Conservation (phyloP, 2,113 vertebrate genomes). For the Gasterosteus aculeatus region DNA sequence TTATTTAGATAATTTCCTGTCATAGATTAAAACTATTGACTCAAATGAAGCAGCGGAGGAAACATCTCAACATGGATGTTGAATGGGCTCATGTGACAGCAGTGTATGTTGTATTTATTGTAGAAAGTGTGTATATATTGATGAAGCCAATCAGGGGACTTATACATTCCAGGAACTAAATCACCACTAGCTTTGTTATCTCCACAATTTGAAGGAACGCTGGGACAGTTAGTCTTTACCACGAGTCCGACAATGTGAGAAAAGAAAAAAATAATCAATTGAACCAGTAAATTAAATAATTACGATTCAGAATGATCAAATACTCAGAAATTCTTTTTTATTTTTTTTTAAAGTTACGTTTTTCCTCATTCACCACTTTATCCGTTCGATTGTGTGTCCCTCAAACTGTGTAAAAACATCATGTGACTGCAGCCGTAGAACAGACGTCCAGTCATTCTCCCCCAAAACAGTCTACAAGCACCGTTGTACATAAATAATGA, state of each 20-base stretch:
- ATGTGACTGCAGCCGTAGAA: constrained; percentile 49
- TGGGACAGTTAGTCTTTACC: constrained; percentile 22
- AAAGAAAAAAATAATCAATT: not conserved
- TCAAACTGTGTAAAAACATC: constrained; percentile 6
- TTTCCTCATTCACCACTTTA: constrained; percentile 12
- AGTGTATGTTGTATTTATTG: constrained; percentile 77
- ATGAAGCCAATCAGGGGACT: constrained; percentile 58
- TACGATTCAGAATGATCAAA: constrained; percentile 8
- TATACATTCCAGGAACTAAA: constrained; percentile 57
- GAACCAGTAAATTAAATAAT: not conserved
- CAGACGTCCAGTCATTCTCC: constrained; percentile 17
- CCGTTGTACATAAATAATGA: constrained; percentile 67
- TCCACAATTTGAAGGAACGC: constrained; percentile 28
- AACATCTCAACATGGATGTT: not conserved
- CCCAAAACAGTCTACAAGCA: constrained; percentile 32
- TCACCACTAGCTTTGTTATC: constrained; percentile 52
- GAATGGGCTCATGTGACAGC: constrained; percentile 58
- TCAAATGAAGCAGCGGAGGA: not conserved
- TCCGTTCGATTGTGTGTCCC: constrained; percentile 15
- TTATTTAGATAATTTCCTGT: not conserved
- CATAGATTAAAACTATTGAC: not conserved
- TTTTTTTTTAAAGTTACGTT: not conserved
- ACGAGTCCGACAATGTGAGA: constrained; percentile 30
- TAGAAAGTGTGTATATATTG: constrained; percentile 78
- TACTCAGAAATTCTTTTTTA: not conserved